Evolutionary conservation across 1,140 invertebrate species (phyloP), one percentile per base, ranked within the genome.

Genomic region (Riptortus pedestris): DNA sequence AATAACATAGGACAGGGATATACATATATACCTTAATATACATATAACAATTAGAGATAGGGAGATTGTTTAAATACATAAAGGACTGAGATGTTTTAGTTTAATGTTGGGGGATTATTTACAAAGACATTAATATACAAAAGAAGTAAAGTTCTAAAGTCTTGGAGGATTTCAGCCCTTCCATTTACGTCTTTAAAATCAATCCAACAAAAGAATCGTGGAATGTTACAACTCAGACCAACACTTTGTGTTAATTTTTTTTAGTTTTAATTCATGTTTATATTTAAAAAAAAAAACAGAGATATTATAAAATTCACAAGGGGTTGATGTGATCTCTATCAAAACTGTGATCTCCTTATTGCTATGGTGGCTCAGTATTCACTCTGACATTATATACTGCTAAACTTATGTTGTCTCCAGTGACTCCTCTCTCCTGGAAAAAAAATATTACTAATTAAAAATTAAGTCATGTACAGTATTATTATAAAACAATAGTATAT

Each of bases 161-260:
- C 51, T 55, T 55, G 24, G 51, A 55, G 51, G 51, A n/a, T 33
- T 29, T 16, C 14, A 20, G 31, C 18, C 18, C 28, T 38, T 16
- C 22, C 28, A n/a, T 26, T 38, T 18, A 29, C 28, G 28, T 59
- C 33, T 38, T 33, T 59, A 59, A 59, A 59, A 59, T 38, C 57
- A 38, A 59, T 59, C 57, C 57, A 59, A 59, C 57, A 59, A 24
- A 24, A 55, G 33, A 16, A 59, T 38, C 28, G 57, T 31, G 57
- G 57, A 59, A 59, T 59, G 57, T 59, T 59, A 59, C 33, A 59
- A 59, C 57, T 38, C 57, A 59, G 28, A 26, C 57, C 57, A 24
- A 59, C 28, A 31, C 26, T 18, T 33, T 51, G 5, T 51, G 5
- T 20, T 38, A 7, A 55, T 55, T 55, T 24, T 55, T 55, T 24